Conservation (phyloP, 35 echinoderm and acorn worm species). For the Holothuria glaberrima region DNA sequence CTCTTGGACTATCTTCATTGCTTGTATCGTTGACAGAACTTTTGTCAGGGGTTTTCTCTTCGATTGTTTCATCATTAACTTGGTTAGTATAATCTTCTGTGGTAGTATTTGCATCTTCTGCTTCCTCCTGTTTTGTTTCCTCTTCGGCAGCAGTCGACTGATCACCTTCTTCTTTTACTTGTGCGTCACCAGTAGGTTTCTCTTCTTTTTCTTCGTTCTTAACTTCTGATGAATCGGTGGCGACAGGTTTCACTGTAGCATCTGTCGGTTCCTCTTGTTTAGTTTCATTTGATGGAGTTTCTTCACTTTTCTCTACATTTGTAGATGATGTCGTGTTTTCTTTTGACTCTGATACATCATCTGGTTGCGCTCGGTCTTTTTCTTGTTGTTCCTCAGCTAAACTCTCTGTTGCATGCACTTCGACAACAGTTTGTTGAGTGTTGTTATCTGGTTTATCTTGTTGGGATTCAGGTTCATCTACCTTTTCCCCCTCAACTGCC, state of each 20-base stretch:
- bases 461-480: background rate
- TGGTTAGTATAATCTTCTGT: too few species aligned
- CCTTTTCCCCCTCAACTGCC: background rate
- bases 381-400: background rate
- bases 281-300: background rate
- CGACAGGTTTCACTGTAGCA: too few species aligned
- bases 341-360: background rate
- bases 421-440: slow-evolving; percentile 4
- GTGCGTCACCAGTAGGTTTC: too few species aligned
- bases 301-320: background rate
- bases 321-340: background rate
- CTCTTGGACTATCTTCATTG: too few species aligned
- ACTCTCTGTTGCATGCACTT: slow-evolving; percentile 4
- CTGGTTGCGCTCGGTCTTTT: too few species aligned
- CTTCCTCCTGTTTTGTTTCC: background rate
- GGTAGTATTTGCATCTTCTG: too few species aligned
- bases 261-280: background rate
- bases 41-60: background rate
- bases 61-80: background rate
- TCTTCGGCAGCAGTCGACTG: background rate
- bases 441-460: background rate
- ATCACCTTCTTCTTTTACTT: too few species aligned
- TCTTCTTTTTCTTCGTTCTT: too few species aligned
- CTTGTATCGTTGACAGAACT: too few species aligned
- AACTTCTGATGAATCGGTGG: too few species aligned